These are phyloP conservation scores for Oryzias woworae DNA, from an alignment of 2,113 vertebrate species.

Conservation along the genomic window DNA sequence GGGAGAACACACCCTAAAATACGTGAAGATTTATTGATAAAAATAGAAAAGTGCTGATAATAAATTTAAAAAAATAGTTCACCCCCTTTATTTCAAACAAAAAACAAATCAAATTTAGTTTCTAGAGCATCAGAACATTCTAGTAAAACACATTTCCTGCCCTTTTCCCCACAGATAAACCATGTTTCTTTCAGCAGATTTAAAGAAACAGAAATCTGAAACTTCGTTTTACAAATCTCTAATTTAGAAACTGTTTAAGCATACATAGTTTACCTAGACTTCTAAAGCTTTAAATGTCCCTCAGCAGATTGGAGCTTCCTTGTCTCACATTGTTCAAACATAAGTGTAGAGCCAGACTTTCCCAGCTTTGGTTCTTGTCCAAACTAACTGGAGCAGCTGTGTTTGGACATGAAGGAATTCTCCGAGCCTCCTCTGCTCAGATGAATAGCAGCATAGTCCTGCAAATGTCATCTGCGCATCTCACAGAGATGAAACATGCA, in stretches of 20 bases:
- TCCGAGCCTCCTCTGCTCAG: conserved; percentile 13
- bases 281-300: background rate
- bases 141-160: background rate
- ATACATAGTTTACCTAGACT: background rate
- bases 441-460: conserved; percentile 2
- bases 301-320: conserved; percentile 2
- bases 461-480: conserved; percentile 10
- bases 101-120: conserved; percentile 1
- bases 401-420: conserved; percentile 50
- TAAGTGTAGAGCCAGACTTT: conserved; percentile 19
- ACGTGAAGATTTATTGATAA: conserved; percentile 22
- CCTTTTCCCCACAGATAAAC: background rate
- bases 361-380: conserved; percentile 28
- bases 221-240: background rate
- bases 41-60: conserved; percentile 10
- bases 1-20: conserved; percentile 4
- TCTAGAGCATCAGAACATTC: background rate
- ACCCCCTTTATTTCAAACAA: conserved; percentile 11
- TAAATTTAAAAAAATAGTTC: conserved; percentile 17
- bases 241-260: background rate
- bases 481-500: background rate
- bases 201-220: too few relatives aligned
- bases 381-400: conserved; percentile 35
- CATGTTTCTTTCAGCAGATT: too few relatives aligned
- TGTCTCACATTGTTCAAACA: conserved; percentile 9